Percentiles rank a stretch among this genome's conserved stretches.
Conservation (phyloP, 35 echinoderm and acorn worm species). For the Chiridota heheva region DNA sequence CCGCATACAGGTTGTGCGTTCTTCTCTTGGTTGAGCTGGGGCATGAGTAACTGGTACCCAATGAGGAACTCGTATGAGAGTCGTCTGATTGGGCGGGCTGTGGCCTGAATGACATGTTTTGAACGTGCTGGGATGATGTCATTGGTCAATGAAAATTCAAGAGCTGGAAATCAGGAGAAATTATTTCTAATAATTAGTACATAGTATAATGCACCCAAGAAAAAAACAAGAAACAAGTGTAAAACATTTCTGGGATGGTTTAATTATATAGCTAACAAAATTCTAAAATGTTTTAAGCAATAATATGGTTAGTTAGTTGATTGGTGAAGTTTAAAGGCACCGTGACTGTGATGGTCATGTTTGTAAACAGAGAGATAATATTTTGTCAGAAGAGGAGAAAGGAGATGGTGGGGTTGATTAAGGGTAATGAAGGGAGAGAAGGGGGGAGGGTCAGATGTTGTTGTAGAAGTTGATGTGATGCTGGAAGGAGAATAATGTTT, state of each 20-base stretch:
- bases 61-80: constrained; percentile 77
- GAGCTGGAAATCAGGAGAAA: constrained; percentile 44
- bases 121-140: constrained; percentile 84
- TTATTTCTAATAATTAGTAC: not conserved
- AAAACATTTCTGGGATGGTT: not conserved
- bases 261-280: too few relatives aligned
- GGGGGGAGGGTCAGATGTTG: too few relatives aligned
- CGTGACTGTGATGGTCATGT: too few relatives aligned
- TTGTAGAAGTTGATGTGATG: too few relatives aligned
- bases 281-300: too few relatives aligned
- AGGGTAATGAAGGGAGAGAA: too few relatives aligned
- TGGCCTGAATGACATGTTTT: constrained; percentile 58
- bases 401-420: too few relatives aligned
- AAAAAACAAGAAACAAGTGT: not conserved
- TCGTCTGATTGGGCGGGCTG: constrained; percentile 68
- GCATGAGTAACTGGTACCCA: constrained; percentile 73
- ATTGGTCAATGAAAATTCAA: constrained; percentile 51
- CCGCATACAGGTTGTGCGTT: constrained; percentile 25
- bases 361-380: too few relatives aligned
- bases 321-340: too few relatives aligned
- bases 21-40: constrained; percentile 29
- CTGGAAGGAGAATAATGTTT: too few relatives aligned
- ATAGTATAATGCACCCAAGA: not conserved
- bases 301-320: too few relatives aligned
- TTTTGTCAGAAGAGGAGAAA: too few relatives aligned